These are phyloP conservation scores for Peromyscus eremicus DNA, from an alignment of 2,797 vertebrate genomes.

Conservation along the genomic window DNA sequence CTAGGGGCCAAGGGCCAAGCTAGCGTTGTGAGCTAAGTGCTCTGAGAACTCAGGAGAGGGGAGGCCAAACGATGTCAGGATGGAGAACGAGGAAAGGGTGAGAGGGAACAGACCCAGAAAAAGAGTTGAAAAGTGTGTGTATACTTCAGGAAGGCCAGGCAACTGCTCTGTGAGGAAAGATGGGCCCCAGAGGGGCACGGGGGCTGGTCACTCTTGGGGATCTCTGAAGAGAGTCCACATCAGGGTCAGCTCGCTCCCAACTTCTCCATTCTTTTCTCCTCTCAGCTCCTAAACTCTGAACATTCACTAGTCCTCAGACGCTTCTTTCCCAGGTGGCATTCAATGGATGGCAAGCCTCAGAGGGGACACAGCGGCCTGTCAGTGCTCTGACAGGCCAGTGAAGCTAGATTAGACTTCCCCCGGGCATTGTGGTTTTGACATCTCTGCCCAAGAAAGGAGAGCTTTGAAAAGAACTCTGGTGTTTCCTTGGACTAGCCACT, in stretches of 20 bases:
- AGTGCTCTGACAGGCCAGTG: not conserved
- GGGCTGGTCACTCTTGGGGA: fast-evolving
- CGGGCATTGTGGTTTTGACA: not conserved
- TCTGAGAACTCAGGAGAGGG: not conserved
- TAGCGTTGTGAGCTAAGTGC: too few species aligned
- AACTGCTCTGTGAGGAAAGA: not conserved
- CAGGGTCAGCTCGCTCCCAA: not conserved
- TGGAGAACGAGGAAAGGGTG: not conserved
- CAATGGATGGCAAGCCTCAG: not conserved
- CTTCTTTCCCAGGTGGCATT: not conserved
- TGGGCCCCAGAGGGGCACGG: not conserved
- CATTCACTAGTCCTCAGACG: not conserved
- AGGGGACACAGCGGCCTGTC: not conserved
- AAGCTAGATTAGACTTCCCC: not conserved
- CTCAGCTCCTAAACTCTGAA: not conserved
- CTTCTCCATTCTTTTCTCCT: not conserved
- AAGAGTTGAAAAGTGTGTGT: fast-evolving
- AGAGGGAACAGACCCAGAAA: not conserved
- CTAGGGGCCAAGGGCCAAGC: not conserved
- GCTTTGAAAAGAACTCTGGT: not conserved
- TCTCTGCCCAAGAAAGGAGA: not conserved
- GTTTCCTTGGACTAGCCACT: not conserved
- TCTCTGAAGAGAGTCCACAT: not conserved
- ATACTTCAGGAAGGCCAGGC: not conserved
- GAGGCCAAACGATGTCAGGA: not conserved